phyloP scores from a whole-genome alignment of 1,140 invertebrate species.

The Neodiprion virginianus region DNA sequence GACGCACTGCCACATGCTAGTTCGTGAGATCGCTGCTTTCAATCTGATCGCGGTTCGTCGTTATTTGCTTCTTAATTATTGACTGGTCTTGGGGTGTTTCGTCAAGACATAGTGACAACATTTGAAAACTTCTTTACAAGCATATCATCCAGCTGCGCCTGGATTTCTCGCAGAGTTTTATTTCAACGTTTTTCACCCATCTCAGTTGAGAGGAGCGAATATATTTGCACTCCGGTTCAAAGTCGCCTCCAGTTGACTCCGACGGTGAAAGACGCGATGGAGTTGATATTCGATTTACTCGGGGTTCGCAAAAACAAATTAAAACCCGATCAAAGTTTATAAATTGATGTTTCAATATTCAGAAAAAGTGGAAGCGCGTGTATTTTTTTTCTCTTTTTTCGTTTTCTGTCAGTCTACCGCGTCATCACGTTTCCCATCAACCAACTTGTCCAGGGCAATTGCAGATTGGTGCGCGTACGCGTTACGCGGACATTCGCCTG shows the following conservation, averaged over 20 bases:
- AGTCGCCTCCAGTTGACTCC: background rate
- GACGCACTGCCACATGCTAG: constrained; percentile 18
- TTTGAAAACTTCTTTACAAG: background rate
- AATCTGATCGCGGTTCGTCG: background rate
- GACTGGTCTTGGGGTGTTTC: background rate
- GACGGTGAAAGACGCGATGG: background rate
- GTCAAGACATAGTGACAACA: background rate
- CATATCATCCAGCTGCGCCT: background rate
- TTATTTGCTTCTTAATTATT: background rate
- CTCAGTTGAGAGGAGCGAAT: background rate
- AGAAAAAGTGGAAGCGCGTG: constrained; percentile 5
- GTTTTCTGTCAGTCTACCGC: background rate
- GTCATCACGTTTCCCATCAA: background rate
- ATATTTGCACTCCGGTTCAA: constrained; percentile 3
- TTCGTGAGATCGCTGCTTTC: background rate
- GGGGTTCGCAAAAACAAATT: constrained; percentile 44
- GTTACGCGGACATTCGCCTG: background rate
- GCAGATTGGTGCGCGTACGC: background rate
- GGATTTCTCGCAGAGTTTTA: background rate
- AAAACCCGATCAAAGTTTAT: constrained; percentile 60
- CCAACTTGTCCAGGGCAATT: background rate
- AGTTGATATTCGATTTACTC: constrained; percentile 12
- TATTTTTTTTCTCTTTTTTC: background rate
- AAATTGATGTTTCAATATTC: constrained; percentile 57
- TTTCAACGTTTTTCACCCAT: background rate